These are phyloP conservation scores for Drosophila sp. DNA, from an alignment of 1,140 invertebrate species.

Conservation along the genomic window DNA sequence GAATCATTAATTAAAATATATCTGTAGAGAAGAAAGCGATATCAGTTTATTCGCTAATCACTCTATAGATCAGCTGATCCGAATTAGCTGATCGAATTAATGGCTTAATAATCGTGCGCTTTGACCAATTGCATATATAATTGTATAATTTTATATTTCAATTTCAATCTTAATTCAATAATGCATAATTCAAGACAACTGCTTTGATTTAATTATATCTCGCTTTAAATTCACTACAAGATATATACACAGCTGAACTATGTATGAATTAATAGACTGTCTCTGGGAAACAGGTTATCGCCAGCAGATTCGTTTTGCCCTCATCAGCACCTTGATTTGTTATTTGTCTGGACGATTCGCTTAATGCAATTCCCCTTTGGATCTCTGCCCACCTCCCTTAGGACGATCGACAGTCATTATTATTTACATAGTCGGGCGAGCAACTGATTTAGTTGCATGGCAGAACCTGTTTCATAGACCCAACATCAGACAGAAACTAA, in stretches of 20 bases:
- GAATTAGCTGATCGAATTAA: neutral
- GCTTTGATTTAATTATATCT: neutral
- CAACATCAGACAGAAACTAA: neutral
- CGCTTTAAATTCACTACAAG: neutral
- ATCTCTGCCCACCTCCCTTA: neutral
- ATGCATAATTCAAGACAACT: constrained; percentile 20
- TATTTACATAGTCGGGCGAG: constrained; percentile 10
- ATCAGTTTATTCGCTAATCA: neutral
- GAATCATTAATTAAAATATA: no score
- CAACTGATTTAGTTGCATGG: constrained; percentile 34
- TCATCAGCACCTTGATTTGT: neutral
- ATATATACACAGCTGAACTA: no score
- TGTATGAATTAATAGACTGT: constrained; percentile 18
- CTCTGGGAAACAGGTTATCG: constrained; percentile 31
- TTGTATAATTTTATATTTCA: neutral
- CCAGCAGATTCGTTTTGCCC: neutral
- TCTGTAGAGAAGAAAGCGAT: no score
- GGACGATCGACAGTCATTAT: neutral
- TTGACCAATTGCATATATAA: constrained; percentile 2
- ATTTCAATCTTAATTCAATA: constrained; percentile 23
- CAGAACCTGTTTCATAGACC: constrained; percentile 29
- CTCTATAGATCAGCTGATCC: neutral
- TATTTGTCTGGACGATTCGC: constrained; percentile 20
- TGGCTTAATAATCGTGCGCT: constrained; percentile 7
- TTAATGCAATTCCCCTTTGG: constrained; percentile 21